Base-by-base conservation (phyloP, 2,888 invertebrate species). In the Sarcophaga rosellei region DNA sequence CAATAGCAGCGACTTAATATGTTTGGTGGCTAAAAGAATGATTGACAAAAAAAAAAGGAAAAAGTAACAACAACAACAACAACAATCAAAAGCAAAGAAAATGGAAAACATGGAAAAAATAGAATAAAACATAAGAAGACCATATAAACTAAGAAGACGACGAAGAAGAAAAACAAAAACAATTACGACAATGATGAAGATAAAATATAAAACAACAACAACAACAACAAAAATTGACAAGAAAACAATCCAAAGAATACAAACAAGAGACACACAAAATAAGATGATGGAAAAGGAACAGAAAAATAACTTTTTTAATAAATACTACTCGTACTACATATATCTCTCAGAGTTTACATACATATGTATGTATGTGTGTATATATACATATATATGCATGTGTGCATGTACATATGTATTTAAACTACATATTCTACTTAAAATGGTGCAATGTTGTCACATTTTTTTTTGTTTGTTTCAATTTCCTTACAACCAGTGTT, bases 361-460 rank as follows among this genome's bases (percentile, higher is more conserved):
- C 44, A 45, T 8, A 66, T 20, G 12, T 65, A 44, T 12, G 11
- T 17, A 44, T 35, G 23, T 66, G 20, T 11, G 11, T 44, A 61
- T 17, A 70, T 47, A n/a, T 10, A 35, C 11, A 21, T 21, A 1
- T 21, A 3, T 62, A 17, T 23, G 5, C n/a, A 69, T 47, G 4
- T 21, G 21, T 59, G 6, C 4, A 65, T 61, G 11, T 57, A 66
- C 53, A 21, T 35, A 35, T 20, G n/a, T 63, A 53, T 35, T 20
- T 59, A 69, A 25, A 35, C 17, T 69, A 62, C 10, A 21, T 63
- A 66, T 35, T 53, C 2, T 59, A 65, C 35, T 59, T 23, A 53
- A 53, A 53, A 80, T 83, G 77, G 80, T 86, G 83, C 86, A 86
- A 81, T 83, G 86, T 86, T 86, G 86, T 86, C 86, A 86, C 83